Conservation (phyloP, 37 sponge, comb jelly and placozoan genomes). For the Trichoplax adhaerens region DNA sequence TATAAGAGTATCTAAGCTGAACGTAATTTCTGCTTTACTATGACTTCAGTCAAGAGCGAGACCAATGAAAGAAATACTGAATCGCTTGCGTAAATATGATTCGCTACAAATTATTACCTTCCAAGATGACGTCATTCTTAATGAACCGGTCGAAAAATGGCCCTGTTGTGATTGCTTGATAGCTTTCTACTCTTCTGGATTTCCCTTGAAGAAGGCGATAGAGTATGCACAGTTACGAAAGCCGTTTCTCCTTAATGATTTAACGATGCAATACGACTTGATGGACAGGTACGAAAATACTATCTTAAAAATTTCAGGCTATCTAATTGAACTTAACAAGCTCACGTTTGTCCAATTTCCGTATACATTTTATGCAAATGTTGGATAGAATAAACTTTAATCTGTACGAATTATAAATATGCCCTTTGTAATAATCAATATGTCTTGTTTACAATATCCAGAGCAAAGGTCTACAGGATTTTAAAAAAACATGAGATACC, state of each 20-base stretch:
- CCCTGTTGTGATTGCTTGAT: constrained; percentile 63
- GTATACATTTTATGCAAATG: too few relatives aligned
- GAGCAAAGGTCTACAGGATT: constrained; percentile 45
- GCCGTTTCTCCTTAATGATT: constrained; percentile 77
- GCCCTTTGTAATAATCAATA: too few relatives aligned
- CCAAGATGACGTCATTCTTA: constrained; percentile 45
- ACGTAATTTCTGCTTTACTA: too few relatives aligned
- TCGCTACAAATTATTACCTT: constrained; percentile 54
- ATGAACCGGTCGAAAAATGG: constrained; percentile 66
- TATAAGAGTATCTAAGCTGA: too few relatives aligned
- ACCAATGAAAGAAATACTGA: constrained; percentile 74
- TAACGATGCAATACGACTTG: constrained; percentile 53
- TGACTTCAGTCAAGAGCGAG: constrained; percentile 30
- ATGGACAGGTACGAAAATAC: constrained; percentile 50
- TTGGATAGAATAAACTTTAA: too few relatives aligned
- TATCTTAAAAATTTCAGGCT: too few relatives aligned
- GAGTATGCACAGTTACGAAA: constrained; percentile 55
- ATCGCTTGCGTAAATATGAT: constrained; percentile 25
- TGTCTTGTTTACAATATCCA: background rate
- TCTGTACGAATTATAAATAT: too few relatives aligned
- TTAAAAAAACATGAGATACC: constrained; percentile 36
- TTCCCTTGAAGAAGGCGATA: constrained; percentile 66
- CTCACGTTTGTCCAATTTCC: too few relatives aligned
- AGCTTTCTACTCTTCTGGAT: constrained; percentile 80
- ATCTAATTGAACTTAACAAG: too few relatives aligned